Conservation (phyloP, 2,888 invertebrate genomes). For the Euproctis similis region DNA sequence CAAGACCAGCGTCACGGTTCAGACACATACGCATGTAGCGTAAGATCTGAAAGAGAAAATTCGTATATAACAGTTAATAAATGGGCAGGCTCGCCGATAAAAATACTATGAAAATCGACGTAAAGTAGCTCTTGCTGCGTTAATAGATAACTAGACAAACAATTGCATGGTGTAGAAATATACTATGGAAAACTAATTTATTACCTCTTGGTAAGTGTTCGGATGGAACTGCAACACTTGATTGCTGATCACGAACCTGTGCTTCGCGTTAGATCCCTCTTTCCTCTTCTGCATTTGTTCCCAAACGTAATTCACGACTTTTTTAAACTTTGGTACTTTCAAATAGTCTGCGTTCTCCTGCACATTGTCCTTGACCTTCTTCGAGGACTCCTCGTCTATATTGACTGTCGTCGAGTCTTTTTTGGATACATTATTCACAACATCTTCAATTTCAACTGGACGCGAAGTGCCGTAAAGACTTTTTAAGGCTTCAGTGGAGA, state of each 20-base stretch:
- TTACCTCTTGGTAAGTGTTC: conserved; percentile 83
- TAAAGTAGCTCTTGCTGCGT: too few species aligned
- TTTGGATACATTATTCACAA: conserved; percentile 59
- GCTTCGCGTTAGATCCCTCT: conserved; percentile 71
- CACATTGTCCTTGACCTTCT: conserved; percentile 48
- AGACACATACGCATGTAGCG: conserved; percentile 88
- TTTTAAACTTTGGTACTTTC: conserved; percentile 82
- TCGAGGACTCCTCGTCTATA: conserved; percentile 51
- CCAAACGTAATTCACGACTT: conserved; percentile 83
- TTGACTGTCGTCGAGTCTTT: conserved; percentile 50
- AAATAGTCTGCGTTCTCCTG: conserved; percentile 42
- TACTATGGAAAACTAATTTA: too few species aligned
- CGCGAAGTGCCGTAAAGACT: conserved; percentile 83
- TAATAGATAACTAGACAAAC: not conserved
- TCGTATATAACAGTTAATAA: too few species aligned
- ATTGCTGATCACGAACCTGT: conserved; percentile 78
- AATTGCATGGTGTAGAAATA: not conserved
- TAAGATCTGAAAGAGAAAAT: conserved; percentile 82
- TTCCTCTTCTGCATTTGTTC: conserved; percentile 79
- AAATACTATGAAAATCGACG: too few species aligned
- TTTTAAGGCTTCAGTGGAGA: conserved; percentile 82
- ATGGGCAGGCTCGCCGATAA: too few species aligned
- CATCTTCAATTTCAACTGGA: conserved; percentile 60
- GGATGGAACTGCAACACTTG: conserved; percentile 83
- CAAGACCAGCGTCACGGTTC: conserved; percentile 74